Conservation (phyloP, 1,140 invertebrate genomes). For the Papilio machaon region DNA sequence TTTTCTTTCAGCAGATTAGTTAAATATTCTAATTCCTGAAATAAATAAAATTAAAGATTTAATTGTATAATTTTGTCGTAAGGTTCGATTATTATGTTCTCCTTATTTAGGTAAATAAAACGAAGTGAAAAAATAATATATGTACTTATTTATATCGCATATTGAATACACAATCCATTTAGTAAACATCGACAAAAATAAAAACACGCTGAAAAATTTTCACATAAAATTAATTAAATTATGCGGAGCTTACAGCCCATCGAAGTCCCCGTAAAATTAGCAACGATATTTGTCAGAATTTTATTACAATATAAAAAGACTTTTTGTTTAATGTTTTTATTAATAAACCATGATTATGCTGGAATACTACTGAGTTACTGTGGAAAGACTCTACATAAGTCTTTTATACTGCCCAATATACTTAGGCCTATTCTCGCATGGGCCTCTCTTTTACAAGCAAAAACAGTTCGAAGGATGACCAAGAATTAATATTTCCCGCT, state of each 20-base stretch:
- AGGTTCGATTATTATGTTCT: no score
- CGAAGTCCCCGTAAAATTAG: constrained; percentile 9
- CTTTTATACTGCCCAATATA: constrained; percentile 16
- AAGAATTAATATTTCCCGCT: neutral
- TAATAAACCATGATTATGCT: constrained; percentile 12
- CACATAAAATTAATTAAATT: constrained; percentile 5
- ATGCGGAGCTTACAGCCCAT: neutral
- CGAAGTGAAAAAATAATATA: constrained; percentile 37
- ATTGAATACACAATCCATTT: constrained; percentile 43
- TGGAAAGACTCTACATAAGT: neutral
- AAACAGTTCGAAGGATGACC: constrained; percentile 16
- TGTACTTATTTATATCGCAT: constrained; percentile 43
- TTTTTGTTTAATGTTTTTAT: neutral
- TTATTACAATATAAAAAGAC: constrained; percentile 18
- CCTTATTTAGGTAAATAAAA: constrained; percentile 25
- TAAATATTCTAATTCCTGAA: neutral
- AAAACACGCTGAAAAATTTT: constrained; percentile 1
- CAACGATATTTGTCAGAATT: neutral
- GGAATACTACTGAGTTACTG: neutral
- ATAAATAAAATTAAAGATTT: neutral
- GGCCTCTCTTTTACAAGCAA: neutral
- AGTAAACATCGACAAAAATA: constrained; percentile 14
- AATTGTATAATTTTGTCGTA: no score
- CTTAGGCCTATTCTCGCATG: neutral
- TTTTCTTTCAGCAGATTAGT: neutral